Evolutionary conservation across 2,797 vertebrate genomes (phyloP).

Genomic region (Myotis pilosus): DNA sequence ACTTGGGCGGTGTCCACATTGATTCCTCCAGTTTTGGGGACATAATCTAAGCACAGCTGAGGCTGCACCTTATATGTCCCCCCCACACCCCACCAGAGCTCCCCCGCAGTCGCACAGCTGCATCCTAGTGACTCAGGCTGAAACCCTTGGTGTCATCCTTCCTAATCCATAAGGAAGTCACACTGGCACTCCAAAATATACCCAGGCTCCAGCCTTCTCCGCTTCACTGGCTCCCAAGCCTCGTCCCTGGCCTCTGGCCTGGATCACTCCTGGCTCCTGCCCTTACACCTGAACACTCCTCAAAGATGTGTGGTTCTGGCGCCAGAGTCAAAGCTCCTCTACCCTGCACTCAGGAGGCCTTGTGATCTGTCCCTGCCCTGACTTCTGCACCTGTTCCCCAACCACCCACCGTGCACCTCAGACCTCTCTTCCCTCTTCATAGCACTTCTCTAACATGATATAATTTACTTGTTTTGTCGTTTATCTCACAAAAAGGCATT

Average conservation of each 20-base stretch:
- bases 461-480: fast-evolving
- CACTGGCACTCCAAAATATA: fast-evolving
- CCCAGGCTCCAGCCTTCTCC: not conserved
- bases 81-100: fast-evolving
- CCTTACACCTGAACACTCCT: not conserved
- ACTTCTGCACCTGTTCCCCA: not conserved
- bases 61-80: fast-evolving
- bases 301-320: not conserved
- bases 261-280: not conserved
- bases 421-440: not conserved
- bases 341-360: not conserved
- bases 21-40: not conserved
- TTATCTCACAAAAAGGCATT: not conserved
- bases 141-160: not conserved
- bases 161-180: not conserved
- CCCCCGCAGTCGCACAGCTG: not conserved
- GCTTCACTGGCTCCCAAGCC: not conserved
- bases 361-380: fast-evolving
- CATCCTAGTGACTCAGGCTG: not conserved
- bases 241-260: not conserved
- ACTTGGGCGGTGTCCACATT: not conserved
- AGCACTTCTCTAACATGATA: not conserved
- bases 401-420: not conserved
- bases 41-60: not conserved
- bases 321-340: not conserved